phyloP scores from a whole-genome alignment of 1,140 invertebrate species.

The Diabrotica undecimpunctata region DNA sequence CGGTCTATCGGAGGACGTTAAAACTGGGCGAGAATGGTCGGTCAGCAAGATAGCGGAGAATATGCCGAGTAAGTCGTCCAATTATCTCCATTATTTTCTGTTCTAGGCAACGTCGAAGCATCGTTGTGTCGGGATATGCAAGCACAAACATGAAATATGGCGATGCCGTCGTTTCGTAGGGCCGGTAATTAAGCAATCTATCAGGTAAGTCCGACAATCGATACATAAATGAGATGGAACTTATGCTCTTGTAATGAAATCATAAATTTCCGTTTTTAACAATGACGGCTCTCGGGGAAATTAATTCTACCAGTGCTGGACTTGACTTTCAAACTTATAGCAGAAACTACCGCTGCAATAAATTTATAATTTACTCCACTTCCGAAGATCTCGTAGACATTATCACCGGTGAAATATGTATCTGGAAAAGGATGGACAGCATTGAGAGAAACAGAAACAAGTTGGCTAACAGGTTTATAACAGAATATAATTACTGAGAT shows the following conservation, averaged over 20 bases:
- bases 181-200: slow-evolving; percentile 43
- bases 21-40: slow-evolving; percentile 13
- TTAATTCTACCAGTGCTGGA: not conserved
- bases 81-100: slow-evolving; percentile 42
- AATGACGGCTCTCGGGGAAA: not conserved
- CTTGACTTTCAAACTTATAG: no score
- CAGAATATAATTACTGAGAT: no score
- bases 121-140: slow-evolving; percentile 20
- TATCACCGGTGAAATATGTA: no score
- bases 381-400: no score
- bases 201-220: slow-evolving; percentile 35
- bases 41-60: slow-evolving; percentile 28
- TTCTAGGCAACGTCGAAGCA: slow-evolving; percentile 7
- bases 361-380: no score
- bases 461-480: no score
- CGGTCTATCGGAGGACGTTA: slow-evolving; percentile 22
- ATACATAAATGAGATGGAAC: slow-evolving; percentile 18
- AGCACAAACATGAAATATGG: slow-evolving; percentile 36
- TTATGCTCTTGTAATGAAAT: slow-evolving; percentile 17
- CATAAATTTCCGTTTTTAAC: slow-evolving; percentile 13
- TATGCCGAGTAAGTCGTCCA: slow-evolving; percentile 34
- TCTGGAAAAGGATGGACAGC: no score
- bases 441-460: no score
- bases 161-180: slow-evolving; percentile 31
- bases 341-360: no score